Base-by-base conservation (phyloP, 35 echinoderm and acorn worm genomes). In the Apostichopus parvimensis region DNA sequence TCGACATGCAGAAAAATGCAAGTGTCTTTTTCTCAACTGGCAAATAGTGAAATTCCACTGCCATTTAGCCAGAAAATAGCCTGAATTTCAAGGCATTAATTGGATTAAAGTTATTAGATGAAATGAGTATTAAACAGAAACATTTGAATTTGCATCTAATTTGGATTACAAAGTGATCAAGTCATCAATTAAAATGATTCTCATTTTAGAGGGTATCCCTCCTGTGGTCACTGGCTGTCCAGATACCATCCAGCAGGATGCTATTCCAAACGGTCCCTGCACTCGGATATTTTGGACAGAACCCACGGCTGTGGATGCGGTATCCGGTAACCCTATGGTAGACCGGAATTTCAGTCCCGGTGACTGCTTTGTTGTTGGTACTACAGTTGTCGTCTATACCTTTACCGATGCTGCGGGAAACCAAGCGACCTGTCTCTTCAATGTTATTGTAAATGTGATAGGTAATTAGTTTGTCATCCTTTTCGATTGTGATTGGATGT, bases 331-430 rank as follows among this genome's bases (percentile, higher is more conserved):
- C 55, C 52, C 56, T 9, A 13, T 26, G 2, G 7, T 55, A n/a
- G 79, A 82, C 17, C 9, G 52, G 56, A 57, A 82, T 6, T 82
- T 82, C 55, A 20, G 7, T 5, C 79, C 79, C 11, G 79, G 79
- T 9, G 4, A 14, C 15, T 82, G 79, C 20, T 82, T 82, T 9
- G 52, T 13, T 8, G 52, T 82, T 17, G 79, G 79, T 8, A 13
- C 20, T 13, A 82, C 79, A 20, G 20, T 53, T 58, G 79, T 82
- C 4, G 28, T 82, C 14, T 82, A 82, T 26, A 82, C 79, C 10
- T 82, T 82, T 20, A 82, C 25, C 15, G 79, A 82, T 57, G 52
- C 79, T 18, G 11, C 79, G 6, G 79, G 79, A 5, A 82, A 82
- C 28, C 15, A 53, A 56, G 79, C 28, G 0, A 20, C 9, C 0